phyloP scores from a whole-genome alignment of 2,797 vertebrate genomes.

The Nannoperca australis region DNA sequence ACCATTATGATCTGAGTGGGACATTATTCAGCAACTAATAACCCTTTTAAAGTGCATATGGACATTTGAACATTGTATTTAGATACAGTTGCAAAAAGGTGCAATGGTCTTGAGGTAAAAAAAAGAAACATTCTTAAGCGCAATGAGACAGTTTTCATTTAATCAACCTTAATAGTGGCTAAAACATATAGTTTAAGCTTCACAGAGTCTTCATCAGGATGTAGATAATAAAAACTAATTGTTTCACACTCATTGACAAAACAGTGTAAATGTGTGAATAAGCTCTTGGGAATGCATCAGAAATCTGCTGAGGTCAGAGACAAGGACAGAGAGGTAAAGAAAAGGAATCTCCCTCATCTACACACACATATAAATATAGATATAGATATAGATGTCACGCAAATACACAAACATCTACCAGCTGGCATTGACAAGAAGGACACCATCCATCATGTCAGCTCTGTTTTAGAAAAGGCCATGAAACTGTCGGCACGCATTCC shows the following conservation, averaged over 20 bases:
- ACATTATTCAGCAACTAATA: not conserved
- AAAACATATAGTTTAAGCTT: not conserved
- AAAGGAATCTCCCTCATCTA: conserved; percentile 11
- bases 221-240: not conserved
- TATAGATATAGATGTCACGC: conserved; percentile 45
- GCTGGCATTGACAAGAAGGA: conserved; percentile 64
- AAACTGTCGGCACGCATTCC: conserved; percentile 72
- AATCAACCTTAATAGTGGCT: not conserved
- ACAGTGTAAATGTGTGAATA: conserved; percentile 26
- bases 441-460: conserved; percentile 65
- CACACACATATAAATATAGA: conserved; percentile 11
- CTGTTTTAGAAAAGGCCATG: conserved; percentile 59
- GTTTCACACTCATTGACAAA: not conserved
- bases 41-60: not conserved
- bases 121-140: not conserved
- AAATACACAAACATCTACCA: conserved; percentile 69
- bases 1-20: conserved; percentile 1
- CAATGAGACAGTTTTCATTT: not conserved
- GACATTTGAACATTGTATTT: not conserved
- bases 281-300: conserved; percentile 48
- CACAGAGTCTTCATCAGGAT: not conserved
- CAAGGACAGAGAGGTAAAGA: conserved; percentile 12
- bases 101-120: not conserved
- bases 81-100: not conserved
- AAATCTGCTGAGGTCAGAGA: conserved; percentile 29